Evolutionary conservation across 2,797 vertebrate genomes (phyloP).

Genomic region (Epinephelus malabaricus): DNA sequence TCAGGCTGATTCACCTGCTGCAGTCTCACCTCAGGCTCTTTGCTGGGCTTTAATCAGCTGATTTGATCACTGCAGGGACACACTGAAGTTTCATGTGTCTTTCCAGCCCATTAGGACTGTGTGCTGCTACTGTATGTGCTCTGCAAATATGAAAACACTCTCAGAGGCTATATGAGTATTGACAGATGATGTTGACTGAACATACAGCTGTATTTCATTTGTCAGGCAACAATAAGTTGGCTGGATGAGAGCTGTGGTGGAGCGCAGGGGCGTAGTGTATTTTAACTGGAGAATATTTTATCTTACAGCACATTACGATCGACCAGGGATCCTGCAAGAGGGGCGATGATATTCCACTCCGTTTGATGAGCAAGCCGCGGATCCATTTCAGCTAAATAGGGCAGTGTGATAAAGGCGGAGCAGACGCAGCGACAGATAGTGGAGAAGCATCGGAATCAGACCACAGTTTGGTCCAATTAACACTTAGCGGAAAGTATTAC

Average conservation of each 20-base stretch:
- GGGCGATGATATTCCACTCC: slow-evolving; percentile 1
- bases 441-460: background rate
- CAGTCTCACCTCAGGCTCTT: background rate
- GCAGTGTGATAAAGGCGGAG: slow-evolving; percentile 14
- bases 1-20: background rate
- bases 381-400: slow-evolving; percentile 23
- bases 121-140: background rate
- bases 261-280: background rate
- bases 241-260: background rate
- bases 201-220: slow-evolving; percentile 10
- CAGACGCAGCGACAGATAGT: background rate
- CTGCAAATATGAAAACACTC: background rate
- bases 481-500: background rate
- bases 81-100: background rate
- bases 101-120: no score
- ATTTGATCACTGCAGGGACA: background rate
- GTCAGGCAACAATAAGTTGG: slow-evolving; percentile 4
- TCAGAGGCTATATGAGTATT: background rate
- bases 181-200: background rate
- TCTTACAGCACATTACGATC: background rate
- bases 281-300: background rate
- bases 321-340: background rate
- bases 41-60: background rate
- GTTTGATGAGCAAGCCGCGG: slow-evolving; percentile 18
- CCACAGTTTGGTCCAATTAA: background rate